Conservation (phyloP, 2,888 invertebrate genomes). For the Drosophila melanocephala region DNA sequence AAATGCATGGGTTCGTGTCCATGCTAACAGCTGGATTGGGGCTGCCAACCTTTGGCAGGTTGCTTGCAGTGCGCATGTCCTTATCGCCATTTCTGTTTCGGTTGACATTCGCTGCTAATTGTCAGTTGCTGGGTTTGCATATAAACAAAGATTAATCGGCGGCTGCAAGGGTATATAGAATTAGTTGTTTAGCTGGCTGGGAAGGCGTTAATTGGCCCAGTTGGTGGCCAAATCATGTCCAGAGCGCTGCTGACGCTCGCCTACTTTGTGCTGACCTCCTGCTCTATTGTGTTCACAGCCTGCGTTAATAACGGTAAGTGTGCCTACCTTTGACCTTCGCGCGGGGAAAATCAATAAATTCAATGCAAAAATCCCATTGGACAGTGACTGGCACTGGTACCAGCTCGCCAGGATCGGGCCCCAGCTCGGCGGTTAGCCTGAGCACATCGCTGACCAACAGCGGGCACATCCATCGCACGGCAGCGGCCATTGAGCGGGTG, state of each 20-base stretch:
- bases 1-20: slow-evolving; percentile 29
- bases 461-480: slow-evolving; percentile 89
- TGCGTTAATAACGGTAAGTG: slow-evolving; percentile 65
- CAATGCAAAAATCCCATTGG: not conserved
- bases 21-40: not conserved
- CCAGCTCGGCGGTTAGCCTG: slow-evolving; percentile 60
- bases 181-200: slow-evolving; percentile 26
- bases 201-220: slow-evolving; percentile 11
- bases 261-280: slow-evolving; percentile 63
- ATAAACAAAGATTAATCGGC: slow-evolving; percentile 55
- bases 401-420: slow-evolving; percentile 75
- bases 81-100: slow-evolving; percentile 5
- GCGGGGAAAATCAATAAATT: slow-evolving; percentile 61
- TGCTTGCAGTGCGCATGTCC: slow-evolving; percentile 55
- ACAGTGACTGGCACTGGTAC: slow-evolving; percentile 71
- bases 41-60: not conserved
- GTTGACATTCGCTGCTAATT: slow-evolving; percentile 46
- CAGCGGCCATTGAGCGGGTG: slow-evolving; percentile 90
- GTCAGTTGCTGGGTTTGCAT: slow-evolving; percentile 20
- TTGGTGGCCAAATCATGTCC: slow-evolving; percentile 54
- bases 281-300: slow-evolving; percentile 71
- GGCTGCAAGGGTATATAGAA: slow-evolving; percentile 1
- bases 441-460: slow-evolving; percentile 86
- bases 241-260: slow-evolving; percentile 57
- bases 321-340: slow-evolving; percentile 36